Conservation (phyloP, 2,113 vertebrate species). For the Pomatorhinus ruficollis region DNA sequence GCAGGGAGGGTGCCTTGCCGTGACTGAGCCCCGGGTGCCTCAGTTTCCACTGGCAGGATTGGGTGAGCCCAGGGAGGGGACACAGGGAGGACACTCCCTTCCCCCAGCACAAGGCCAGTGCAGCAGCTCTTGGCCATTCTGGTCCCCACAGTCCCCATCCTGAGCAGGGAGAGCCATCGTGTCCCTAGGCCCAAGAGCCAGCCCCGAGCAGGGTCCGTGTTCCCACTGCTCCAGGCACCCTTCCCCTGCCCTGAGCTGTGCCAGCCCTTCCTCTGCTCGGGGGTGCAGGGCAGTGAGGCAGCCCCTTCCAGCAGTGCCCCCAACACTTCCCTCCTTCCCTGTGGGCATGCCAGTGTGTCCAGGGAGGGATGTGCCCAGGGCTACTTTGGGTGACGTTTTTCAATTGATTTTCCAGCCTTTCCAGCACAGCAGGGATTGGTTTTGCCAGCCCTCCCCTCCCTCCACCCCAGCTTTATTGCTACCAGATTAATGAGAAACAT, state of each 20-base stretch:
- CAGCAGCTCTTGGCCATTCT: background rate
- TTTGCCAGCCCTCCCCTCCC: background rate
- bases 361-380: background rate
- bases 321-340: background rate
- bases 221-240: background rate
- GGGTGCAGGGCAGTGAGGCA: background rate
- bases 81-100: background rate
- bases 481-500: background rate
- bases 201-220: fast-evolving
- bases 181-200: background rate
- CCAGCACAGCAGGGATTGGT: background rate
- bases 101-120: background rate
- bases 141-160: background rate
- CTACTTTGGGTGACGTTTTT: background rate
- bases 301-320: background rate
- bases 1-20: background rate
- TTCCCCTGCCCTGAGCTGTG: background rate
- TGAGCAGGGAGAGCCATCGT: fast-evolving
- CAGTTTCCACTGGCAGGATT: background rate
- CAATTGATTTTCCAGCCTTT: background rate
- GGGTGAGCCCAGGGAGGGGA: background rate
- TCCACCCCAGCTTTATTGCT: background rate
- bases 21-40: background rate
- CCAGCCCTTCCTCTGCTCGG: background rate
- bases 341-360: background rate